phyloP scores from a whole-genome alignment of 2,113 vertebrate genomes.

The Regulus satrapa region DNA sequence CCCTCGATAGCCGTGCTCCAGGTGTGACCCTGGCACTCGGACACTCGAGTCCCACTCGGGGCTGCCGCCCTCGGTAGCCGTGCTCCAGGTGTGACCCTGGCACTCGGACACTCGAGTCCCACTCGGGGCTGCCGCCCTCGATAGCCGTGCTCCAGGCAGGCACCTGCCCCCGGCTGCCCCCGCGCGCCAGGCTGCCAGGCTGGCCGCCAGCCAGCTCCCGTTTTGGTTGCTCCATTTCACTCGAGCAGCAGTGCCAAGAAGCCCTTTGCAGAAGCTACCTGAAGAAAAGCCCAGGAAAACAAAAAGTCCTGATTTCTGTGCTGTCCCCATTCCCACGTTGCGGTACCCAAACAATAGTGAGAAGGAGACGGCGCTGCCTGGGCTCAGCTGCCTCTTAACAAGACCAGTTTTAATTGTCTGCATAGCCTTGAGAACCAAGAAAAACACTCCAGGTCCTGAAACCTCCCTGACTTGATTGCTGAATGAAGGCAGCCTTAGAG shows the following conservation, averaged over 20 bases:
- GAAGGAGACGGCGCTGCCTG: rapidly evolving
- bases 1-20: too few species aligned
- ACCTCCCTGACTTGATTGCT: neutral
- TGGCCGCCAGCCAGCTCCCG: neutral
- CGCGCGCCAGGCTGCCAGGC: neutral
- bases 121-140: neutral
- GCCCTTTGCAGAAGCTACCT: neutral
- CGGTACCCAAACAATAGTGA: rapidly evolving
- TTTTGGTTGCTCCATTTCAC: constrained; percentile 8
- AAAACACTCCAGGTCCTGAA: neutral
- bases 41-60: too few species aligned
- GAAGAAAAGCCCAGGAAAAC: neutral
- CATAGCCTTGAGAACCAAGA: neutral
- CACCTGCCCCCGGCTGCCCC: neutral
- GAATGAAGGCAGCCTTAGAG: neutral
- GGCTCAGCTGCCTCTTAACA: neutral
- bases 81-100: too few species aligned
- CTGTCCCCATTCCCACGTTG: rapidly evolving
- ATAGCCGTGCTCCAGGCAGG: neutral
- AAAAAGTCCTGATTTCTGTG: neutral
- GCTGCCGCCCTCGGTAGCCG: too few species aligned
- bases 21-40: neutral
- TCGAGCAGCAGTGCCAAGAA: neutral
- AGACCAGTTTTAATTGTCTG: neutral
- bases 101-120: neutral